Evolutionary conservation across 2,888 invertebrate genomes (phyloP).

Genomic region (Drosophila paracracens): DNA sequence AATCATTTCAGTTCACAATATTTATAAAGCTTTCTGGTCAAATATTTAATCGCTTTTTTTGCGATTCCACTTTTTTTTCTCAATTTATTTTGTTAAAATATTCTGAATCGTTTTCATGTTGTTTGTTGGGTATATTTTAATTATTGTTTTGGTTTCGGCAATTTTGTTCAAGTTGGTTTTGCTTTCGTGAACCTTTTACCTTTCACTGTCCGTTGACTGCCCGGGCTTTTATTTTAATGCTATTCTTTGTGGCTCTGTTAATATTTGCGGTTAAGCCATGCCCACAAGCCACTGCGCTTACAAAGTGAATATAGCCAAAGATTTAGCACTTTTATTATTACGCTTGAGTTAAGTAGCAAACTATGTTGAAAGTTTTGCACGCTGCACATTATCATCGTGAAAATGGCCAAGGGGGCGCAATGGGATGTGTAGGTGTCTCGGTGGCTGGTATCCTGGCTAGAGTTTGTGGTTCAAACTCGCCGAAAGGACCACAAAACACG

Average conservation of each 20-base stretch:
- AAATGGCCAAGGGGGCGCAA: conserved; percentile 6
- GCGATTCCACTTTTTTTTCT: neutral
- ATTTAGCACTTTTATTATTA: conserved; percentile 81
- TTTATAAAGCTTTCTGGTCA: neutral
- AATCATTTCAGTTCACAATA: neutral
- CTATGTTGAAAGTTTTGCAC: conserved; percentile 76
- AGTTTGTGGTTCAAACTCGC: conserved; percentile 60
- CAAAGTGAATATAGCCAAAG: conserved; percentile 79
- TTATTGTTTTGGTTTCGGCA: conserved; percentile 25
- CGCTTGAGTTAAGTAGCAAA: conserved; percentile 81
- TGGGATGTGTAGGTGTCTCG: conserved; percentile 17
- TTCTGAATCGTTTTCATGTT: neutral
- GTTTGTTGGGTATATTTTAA: conserved; percentile 16
- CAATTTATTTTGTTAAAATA: neutral
- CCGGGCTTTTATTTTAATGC: conserved; percentile 43
- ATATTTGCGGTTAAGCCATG: conserved; percentile 61
- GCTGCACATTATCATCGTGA: conserved; percentile 68
- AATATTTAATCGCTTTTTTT: neutral
- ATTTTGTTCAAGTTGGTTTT: conserved; percentile 70
- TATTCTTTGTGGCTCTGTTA: conserved; percentile 61
- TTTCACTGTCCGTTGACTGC: conserved; percentile 28
- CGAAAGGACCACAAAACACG: conserved; percentile 55
- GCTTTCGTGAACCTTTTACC: conserved; percentile 53
- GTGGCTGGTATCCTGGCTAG: conserved; percentile 47
- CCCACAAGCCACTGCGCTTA: conserved; percentile 40